Base-by-base conservation (phyloP, 2,113 vertebrate genomes). In the Platichthys stellatus region DNA sequence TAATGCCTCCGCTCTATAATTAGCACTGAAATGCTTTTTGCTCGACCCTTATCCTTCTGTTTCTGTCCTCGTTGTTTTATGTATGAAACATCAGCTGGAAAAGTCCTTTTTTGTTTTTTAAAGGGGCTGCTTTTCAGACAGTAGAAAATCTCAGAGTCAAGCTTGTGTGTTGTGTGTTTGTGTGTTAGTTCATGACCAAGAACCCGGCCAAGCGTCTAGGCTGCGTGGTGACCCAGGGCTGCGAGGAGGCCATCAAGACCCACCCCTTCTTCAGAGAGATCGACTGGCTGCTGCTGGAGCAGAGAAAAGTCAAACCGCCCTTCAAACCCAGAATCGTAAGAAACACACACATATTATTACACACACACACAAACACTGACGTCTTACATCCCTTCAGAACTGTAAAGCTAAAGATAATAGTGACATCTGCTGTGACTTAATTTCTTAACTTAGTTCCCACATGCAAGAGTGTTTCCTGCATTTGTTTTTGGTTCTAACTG, bases 281-380 rank as follows among this genome's bases (percentile, higher is more conserved):
- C 14, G 98, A 99, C 94, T 99, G 98, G 98, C 93, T 95, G 47
- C 95, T 98, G 87, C 94, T 99, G 93, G 98, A 99, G 82, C 97
- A 98, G 93, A 96, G 96, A 87, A 98, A 97, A 93, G 96, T 99
- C 94, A 98, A 97, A 87, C 97, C 98, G 0, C 98, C 97, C 77
- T 99, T 99, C 90, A 99, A 98, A 92, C 98, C 98, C 53, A 95
- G 98, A 66, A 99, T 99, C 94, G 98, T 99, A 96, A 99, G 97
- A 94, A 38, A 40, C 35, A 13, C 11, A 40, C 60, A 14, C 51
- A 54, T 10, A 21, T 13, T 14, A 6, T 14, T 3, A 54, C 51
- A 21, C 51, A 53, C 18, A 54, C 51, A 21, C 51, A 53, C 18
- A n/a, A 20, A 53, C 45, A 47, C 45, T 15, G 13, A 47, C 26